phyloP scores from a whole-genome alignment of 2,797 vertebrate genomes.

The Typhlichthys subterraneus region DNA sequence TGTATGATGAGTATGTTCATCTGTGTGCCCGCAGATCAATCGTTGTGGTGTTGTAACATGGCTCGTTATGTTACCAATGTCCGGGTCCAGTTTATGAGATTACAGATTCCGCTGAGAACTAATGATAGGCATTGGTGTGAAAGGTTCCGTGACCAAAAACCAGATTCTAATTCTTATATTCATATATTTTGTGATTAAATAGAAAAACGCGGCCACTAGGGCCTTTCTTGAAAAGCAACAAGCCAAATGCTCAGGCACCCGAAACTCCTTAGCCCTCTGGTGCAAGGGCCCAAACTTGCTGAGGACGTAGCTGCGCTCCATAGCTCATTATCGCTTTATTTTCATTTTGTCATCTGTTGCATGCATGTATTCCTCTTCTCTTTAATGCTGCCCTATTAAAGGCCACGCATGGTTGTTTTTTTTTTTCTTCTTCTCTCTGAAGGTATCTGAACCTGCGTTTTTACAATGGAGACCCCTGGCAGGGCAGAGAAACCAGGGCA shows the following conservation, averaged over 20 bases:
- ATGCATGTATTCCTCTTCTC: slow-evolving; percentile 45
- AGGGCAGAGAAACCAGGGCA: slow-evolving; percentile 86
- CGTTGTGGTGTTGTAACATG: too few relatives aligned
- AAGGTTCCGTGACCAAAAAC: too few relatives aligned
- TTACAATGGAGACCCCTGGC: slow-evolving; percentile 90
- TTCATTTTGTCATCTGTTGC: slow-evolving; percentile 59
- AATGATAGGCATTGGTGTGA: too few relatives aligned
- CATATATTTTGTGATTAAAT: too few relatives aligned
- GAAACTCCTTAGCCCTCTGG: slow-evolving; percentile 63
- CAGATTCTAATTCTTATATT: too few relatives aligned
- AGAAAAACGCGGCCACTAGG: slow-evolving; percentile 46
- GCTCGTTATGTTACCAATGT: too few relatives aligned
- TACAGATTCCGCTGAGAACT: too few relatives aligned
- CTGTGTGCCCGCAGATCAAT: too few relatives aligned
- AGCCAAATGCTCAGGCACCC: slow-evolving; percentile 49
- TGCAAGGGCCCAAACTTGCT: slow-evolving; percentile 47
- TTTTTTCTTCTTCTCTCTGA: slow-evolving; percentile 64
- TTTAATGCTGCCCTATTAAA: slow-evolving; percentile 61
- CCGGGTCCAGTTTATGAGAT: too few relatives aligned
- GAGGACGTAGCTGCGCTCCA: slow-evolving; percentile 58
- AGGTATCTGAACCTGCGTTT: slow-evolving; percentile 88
- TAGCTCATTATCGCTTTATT: slow-evolving; percentile 73
- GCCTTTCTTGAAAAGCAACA: slow-evolving; percentile 50
- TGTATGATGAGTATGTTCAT: too few relatives aligned
- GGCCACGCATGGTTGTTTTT: slow-evolving; percentile 63